phyloP scores from a whole-genome alignment of 2,113 vertebrate genomes.

The Gymnocephalus cernua region DNA sequence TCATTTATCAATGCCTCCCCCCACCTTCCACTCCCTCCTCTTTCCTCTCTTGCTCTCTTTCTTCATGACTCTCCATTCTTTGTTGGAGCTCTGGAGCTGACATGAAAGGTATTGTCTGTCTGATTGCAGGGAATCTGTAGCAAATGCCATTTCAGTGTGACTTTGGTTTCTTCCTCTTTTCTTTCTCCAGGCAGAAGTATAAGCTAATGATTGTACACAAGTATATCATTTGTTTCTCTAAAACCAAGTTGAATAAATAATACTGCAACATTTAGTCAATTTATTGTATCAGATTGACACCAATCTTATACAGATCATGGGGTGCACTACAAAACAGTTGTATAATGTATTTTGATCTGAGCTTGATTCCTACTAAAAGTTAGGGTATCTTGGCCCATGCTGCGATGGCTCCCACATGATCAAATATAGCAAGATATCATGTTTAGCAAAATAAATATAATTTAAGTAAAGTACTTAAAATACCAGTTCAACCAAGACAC shows the following conservation, averaged over 20 bases:
- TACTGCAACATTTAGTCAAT: constrained; percentile 24
- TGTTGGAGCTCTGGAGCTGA: constrained; percentile 37
- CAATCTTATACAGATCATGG: neutral
- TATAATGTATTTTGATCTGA: neutral
- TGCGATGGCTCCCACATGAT: no score
- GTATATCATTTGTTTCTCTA: constrained; percentile 2
- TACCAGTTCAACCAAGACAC: neutral
- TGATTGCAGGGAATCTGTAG: constrained; percentile 50
- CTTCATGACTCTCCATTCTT: constrained; percentile 46
- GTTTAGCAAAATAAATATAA: neutral
- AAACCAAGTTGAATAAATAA: constrained; percentile 9
- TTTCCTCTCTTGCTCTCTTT: constrained; percentile 8
- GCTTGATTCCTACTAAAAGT: neutral
- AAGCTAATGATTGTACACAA: neutral
- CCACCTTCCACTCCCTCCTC: neutral
- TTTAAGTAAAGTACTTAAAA: neutral
- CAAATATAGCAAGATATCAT: no score
- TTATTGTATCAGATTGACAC: constrained; percentile 8
- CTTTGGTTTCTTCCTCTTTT: constrained; percentile 8
- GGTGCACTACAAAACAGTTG: neutral
- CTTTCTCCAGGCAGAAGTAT: neutral
- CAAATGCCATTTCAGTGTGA: constrained; percentile 29
- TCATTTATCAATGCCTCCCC: constrained; percentile 59
- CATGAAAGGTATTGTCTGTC: constrained; percentile 50
- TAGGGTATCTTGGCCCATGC: neutral